These are phyloP conservation scores for Drosophila sturtevanti DNA, from an alignment of 1,140 invertebrate species.

Conservation along the genomic window DNA sequence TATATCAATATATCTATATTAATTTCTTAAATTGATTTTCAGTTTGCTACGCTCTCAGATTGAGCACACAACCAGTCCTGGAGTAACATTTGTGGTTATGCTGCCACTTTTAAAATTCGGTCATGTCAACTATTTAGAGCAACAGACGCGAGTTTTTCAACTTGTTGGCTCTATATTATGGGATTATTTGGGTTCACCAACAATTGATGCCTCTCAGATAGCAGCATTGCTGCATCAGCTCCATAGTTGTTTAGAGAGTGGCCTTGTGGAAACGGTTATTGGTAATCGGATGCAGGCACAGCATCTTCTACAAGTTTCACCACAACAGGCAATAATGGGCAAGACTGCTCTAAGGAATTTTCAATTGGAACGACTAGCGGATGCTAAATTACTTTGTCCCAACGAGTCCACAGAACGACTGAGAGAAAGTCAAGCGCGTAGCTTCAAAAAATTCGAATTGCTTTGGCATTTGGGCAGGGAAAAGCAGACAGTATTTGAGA, in stretches of 20 bases:
- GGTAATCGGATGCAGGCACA: slow-evolving; percentile 78
- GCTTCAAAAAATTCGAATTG: slow-evolving; percentile 89
- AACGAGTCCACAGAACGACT: slow-evolving; percentile 56
- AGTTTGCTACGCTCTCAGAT: slow-evolving; percentile 84
- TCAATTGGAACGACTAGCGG: slow-evolving; percentile 63
- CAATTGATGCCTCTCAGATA: slow-evolving; percentile 68
- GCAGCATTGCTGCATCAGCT: slow-evolving; percentile 74
- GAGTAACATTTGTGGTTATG: slow-evolving; percentile 87
- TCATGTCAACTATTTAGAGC: slow-evolving; percentile 86
- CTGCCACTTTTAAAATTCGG: slow-evolving; percentile 87
- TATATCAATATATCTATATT: neutral
- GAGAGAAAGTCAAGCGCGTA: slow-evolving; percentile 84
- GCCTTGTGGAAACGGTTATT: slow-evolving; percentile 74
- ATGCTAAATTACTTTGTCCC: slow-evolving; percentile 74
- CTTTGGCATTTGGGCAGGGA: slow-evolving; percentile 92
- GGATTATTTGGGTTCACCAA: slow-evolving; percentile 68
- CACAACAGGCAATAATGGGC: slow-evolving; percentile 11
- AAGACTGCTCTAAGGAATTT: slow-evolving; percentile 48
- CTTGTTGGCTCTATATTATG: slow-evolving; percentile 83
- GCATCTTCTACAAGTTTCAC: slow-evolving; percentile 60
- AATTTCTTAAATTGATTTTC: neutral
- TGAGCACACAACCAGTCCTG: slow-evolving; percentile 83
- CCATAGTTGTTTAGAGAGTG: slow-evolving; percentile 80
- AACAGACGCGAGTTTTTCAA: slow-evolving; percentile 87
- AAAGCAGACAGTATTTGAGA: slow-evolving; percentile 82